A percentile compares a stretch with the other conserved stretches of the same genome.
Conservation (phyloP, 2,797 vertebrate species). For the Macropus fuliginosus region DNA sequence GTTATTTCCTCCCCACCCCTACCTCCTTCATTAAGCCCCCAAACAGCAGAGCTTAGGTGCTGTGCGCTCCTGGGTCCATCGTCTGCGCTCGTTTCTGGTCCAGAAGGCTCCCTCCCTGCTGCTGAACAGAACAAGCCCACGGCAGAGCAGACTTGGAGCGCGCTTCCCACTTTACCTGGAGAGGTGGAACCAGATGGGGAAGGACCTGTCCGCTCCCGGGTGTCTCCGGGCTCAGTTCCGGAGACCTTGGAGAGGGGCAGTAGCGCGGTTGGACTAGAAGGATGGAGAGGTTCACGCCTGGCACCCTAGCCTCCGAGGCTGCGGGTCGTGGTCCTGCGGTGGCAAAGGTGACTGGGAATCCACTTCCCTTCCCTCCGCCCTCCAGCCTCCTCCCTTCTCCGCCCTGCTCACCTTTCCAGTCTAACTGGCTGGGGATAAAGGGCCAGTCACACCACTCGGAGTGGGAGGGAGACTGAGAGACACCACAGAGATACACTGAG, state of each 20-base stretch:
- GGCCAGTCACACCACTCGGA: conserved; percentile 28
- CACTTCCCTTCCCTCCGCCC: background rate
- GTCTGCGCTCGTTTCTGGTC: no score
- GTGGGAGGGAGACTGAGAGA: conserved; percentile 53
- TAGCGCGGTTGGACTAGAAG: background rate
- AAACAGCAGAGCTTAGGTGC: conserved; percentile 6
- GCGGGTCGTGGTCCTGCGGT: conserved; percentile 4
- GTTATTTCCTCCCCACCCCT: background rate
- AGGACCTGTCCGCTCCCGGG: background rate
- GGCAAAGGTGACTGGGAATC: conserved; percentile 1
- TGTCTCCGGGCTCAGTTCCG: background rate
- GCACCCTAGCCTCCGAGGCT: background rate
- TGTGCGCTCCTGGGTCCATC: background rate
- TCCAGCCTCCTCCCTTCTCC: conserved; percentile 22
- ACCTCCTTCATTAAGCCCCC: background rate
- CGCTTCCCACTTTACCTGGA: background rate
- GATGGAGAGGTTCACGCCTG: background rate
- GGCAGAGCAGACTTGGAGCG: background rate
- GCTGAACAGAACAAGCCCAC: no score
- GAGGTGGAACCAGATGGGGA: background rate
- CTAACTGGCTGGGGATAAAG: conserved; percentile 55
- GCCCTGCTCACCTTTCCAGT: conserved; percentile 75
- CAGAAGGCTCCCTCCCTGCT: background rate
- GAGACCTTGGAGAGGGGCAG: background rate
- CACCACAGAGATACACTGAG: background rate